These are phyloP conservation scores for Rotaria sp. DNA, from an alignment of 2,888 invertebrate genomes.

Conservation along the genomic window DNA sequence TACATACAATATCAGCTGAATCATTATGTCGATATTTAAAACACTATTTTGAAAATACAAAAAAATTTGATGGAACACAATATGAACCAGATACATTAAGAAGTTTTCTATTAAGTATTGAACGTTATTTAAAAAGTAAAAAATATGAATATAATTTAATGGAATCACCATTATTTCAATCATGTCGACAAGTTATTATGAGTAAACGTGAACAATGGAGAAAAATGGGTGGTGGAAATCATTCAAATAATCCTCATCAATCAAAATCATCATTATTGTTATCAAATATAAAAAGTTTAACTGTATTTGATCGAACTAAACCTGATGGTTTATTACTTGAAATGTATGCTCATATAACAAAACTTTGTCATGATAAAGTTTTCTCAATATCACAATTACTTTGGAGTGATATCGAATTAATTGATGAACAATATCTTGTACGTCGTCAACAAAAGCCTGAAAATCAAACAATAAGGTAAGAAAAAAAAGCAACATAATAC, in stretches of 20 bases:
- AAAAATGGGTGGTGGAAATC: neutral
- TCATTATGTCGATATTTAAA: slow-evolving; percentile 8
- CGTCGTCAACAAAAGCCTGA: neutral
- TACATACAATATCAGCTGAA: neutral
- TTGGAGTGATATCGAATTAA: slow-evolving; percentile 10
- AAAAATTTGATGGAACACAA: slow-evolving; percentile 19
- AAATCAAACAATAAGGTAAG: neutral
- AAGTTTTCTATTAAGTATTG: slow-evolving; percentile 12
- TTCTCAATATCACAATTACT: neutral
- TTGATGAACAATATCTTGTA: slow-evolving; percentile 13
- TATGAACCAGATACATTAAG: slow-evolving; percentile 26
- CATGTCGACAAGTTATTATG: neutral
- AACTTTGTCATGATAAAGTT: neutral
- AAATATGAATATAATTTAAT: slow-evolving; percentile 23
- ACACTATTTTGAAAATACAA: slow-evolving; percentile 29
- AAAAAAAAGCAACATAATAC: neutral
- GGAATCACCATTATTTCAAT: slow-evolving; percentile 14
- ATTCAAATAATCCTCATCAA: neutral
- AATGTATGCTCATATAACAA: neutral
- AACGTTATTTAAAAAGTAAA: slow-evolving; percentile 23
- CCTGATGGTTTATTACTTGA: slow-evolving; percentile 2
- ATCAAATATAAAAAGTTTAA: neutral
- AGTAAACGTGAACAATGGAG: slow-evolving; percentile 14
- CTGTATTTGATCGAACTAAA: neutral
- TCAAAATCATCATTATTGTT: neutral